Base-by-base conservation (phyloP, 2,113 vertebrate species). In the Microcebus murinus region DNA sequence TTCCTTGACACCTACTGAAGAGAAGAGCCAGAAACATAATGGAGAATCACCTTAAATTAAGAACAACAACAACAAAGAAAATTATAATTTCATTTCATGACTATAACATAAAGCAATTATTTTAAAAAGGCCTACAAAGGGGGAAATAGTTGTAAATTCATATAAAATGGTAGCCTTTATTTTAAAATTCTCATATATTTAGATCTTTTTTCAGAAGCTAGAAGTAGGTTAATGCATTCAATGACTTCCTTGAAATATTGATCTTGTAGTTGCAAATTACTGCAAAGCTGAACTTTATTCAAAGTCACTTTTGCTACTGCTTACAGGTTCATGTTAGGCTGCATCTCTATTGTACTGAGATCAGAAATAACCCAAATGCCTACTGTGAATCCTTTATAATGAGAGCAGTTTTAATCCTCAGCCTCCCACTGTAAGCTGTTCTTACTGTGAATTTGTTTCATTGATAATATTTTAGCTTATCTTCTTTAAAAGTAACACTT, bases 391-490 rank as follows among this genome's bases (percentile, higher is more conserved):
- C 88, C 52, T 98, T 97, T 82, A 91, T 97, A 98, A 98, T 97
- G 91, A 98, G 93, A 95, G 93, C 91, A 90, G 94, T 98, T 98
- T 97, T 98, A 94, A 97, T 96, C 87, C 91, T 98, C 94, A 98
- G 90, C 97, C 82, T 97, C 85, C 88, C 81, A 90, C 84, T 92
- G 73, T 97, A 94, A 97, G 1, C 39, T 95, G 76, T 96, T 98
- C 93, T 86, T 96, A 95, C 82, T 95, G 68, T 96, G 94, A 98
- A 86, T 67, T 5, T 89, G 55, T 96, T 90, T 98, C 98, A 96
- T 96, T 98, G 97, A 93, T 97, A 98, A 96, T 97, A 96, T 96
- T 97, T 98, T 97, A 97, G 6, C 48, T 98, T 98, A 98, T 97
- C 92, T 97, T 94, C 15, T 90, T 96, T 97, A 97, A 97, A 97